Evolutionary conservation across 2,113 vertebrate species (phyloP).

Genomic region (Plotosus lineatus): DNA sequence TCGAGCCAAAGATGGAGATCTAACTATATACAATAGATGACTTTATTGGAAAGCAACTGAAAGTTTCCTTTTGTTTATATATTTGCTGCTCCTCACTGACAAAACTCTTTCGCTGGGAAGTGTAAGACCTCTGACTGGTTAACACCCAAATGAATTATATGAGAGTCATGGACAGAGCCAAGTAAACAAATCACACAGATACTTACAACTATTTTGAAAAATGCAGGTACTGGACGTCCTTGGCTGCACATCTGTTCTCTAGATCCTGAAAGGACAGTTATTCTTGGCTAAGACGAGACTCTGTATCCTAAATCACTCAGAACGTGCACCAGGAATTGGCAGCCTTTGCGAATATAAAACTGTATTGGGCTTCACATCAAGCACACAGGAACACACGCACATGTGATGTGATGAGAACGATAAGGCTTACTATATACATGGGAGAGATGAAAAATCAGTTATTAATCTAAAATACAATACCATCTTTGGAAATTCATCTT

Average conservation of each 20-base stretch:
- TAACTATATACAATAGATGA: conserved; percentile 12
- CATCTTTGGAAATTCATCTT: not conserved
- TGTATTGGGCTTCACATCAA: conserved; percentile 22
- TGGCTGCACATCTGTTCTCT: conserved; percentile 36
- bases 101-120: not conserved
- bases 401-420: not conserved
- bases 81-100: not conserved
- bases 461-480: not conserved
- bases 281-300: conserved; percentile 23
- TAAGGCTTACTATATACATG: not conserved
- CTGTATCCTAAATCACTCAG: conserved; percentile 5
- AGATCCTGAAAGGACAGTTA: conserved; percentile 24
- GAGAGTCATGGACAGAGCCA: conserved; percentile 12
- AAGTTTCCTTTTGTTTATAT: not conserved
- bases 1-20: conserved; percentile 29
- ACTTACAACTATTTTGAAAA: conserved; percentile 26
- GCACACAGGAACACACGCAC: conserved; percentile 27
- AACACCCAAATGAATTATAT: conserved; percentile 27
- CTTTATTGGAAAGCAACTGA: not conserved
- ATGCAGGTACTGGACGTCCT: conserved; percentile 14
- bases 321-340: conserved; percentile 9
- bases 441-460: not conserved
- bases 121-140: conserved; percentile 6
- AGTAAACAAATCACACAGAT: conserved; percentile 29
- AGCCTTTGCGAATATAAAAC: conserved; percentile 6